Base-by-base conservation (phyloP, 2,888 invertebrate species). In the Pheosia tremula region DNA sequence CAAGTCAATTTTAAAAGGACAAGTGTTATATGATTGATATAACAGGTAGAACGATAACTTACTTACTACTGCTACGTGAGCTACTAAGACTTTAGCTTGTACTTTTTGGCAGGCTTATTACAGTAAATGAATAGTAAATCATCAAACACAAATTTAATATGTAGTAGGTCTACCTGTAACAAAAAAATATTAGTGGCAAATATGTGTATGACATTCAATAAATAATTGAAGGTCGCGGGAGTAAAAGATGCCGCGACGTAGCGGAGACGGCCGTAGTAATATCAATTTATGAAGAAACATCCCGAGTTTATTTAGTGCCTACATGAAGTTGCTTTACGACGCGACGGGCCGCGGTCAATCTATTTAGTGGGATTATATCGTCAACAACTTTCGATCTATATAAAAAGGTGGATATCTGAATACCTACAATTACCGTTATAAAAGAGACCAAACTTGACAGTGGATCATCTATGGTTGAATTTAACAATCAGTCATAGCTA, bases 201-300 rank as follows among this genome's bases (percentile, higher is more conserved):
- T 24, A 24, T 24, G 24, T 24, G 24, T 24, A 24, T 2, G 24
- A 50, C 24, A 50, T 50, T 50, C 50, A 50, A 50, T 50, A 50
- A 50, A 24, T 24, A 24, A 8, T 50, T 50, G 7, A 50, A 7
- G 50, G 50, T 24, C 8, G 24, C 24, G 50, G 50, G 8, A 50
- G 50, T 50, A 50, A 50, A 50, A 24, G 24, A 3, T 4, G n/a
- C 2, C 47, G 43, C 9, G 10, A 3, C n/a, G 11, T 6, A 9
- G 11, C 47, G 24, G 24, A 24, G 24, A 24, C 24, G 24, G 24
- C 47, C 47, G 11, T 3, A 24, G 50, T 50, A 50, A 50, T 50
- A 50, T 50, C 50, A 50, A 50, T 50, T 50, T 50, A 50, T 50
- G 50, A 50, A 50, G 24, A 50, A 24, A 50, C 24, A 50, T 47